Evolutionary conservation across 2,888 invertebrate genomes (phyloP), one percentile per base, ranked within the genome.

Genomic region (Trichopria drosophilae): DNA sequence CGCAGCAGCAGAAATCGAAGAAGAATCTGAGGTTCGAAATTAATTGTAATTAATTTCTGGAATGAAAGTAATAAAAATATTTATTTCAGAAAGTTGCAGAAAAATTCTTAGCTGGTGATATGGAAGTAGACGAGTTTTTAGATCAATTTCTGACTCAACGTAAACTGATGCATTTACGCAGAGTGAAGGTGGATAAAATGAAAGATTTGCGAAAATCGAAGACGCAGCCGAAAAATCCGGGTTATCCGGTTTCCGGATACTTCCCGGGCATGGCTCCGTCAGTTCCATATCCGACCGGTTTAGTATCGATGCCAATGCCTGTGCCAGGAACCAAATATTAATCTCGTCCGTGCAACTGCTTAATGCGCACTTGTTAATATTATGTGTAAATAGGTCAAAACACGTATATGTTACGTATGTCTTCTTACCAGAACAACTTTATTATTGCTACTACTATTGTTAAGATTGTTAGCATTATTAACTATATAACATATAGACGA

Each of bases 131-230:
- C 15, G 83, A 85, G 53, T 98, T 96, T 71, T 77, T 96, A 4
- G 89, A 90, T 53, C 84, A 89, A 50, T 98, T 94, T 75, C 80
- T 90, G 49, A 81, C 82, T 0, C 81, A 83, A 54, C 83, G 97
- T 35, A 85, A 86, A 64, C 69, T 84, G 26, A 88, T 90, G 80
- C 93, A 93, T 72, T 71, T 86, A 56, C 81, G 94, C 40, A 87
- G 91, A 70, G 87, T 96, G 9, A 97, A 97, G 78, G 86, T 92
- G 0, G 97, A 98, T 59, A 96, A 97, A 79, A 86, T 98, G 86
- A 80, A 84, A 37, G 90, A 91, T 67, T 74, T 91, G 9, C 74
- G 72, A 59, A 71, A 74, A 29, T 75, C 77, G 7, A 58, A 60
- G 16, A 65, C 74, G 28, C 61, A 71, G 3, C 62, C 72, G 7